A percentile compares a stretch with the other conserved stretches of the same genome.
Evolutionary conservation across 1,140 invertebrate genomes (phyloP).

Genomic region (Antheraea mylitta): DNA sequence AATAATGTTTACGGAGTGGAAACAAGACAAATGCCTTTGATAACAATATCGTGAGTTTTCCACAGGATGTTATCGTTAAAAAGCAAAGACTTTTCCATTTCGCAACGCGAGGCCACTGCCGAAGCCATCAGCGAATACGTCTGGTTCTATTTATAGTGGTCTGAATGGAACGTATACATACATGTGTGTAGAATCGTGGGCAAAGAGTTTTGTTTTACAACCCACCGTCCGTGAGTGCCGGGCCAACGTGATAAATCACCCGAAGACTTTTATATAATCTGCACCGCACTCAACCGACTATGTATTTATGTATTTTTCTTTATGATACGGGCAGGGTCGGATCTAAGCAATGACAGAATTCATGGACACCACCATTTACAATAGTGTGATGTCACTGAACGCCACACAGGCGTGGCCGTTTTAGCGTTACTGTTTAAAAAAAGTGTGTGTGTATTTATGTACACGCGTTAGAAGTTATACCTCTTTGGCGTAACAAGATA

Average conservation of each 20-base stretch:
- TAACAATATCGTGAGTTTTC: slow-evolving; percentile 7
- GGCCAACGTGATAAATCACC: slow-evolving; percentile 27
- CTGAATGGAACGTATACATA: neutral
- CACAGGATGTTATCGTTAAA: slow-evolving; percentile 11
- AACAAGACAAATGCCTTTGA: neutral
- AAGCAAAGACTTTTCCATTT: neutral
- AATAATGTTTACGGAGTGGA: neutral
- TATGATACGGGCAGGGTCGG: neutral
- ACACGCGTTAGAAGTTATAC: too few relatives aligned
- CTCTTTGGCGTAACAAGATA: too few relatives aligned
- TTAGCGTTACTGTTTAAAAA: too few relatives aligned
- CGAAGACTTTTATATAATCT: slow-evolving; percentile 41
- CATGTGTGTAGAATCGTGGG: slow-evolving; percentile 4
- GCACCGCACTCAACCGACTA: slow-evolving; percentile 13
- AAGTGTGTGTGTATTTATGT: too few relatives aligned
- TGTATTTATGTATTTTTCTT: slow-evolving; percentile 17
- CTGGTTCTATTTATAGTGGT: slow-evolving; percentile 10
- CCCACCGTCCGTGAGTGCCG: slow-evolving; percentile 13
- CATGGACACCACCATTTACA: neutral
- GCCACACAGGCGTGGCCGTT: too few relatives aligned
- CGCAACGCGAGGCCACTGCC: slow-evolving; percentile 6
- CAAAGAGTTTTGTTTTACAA: slow-evolving; percentile 28
- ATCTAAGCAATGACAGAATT: neutral
- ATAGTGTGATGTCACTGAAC: too few relatives aligned
- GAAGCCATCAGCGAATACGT: slow-evolving; percentile 7